These are phyloP conservation scores for Egretta garzetta DNA, from an alignment of 2,113 vertebrate species.

Conservation along the genomic window DNA sequence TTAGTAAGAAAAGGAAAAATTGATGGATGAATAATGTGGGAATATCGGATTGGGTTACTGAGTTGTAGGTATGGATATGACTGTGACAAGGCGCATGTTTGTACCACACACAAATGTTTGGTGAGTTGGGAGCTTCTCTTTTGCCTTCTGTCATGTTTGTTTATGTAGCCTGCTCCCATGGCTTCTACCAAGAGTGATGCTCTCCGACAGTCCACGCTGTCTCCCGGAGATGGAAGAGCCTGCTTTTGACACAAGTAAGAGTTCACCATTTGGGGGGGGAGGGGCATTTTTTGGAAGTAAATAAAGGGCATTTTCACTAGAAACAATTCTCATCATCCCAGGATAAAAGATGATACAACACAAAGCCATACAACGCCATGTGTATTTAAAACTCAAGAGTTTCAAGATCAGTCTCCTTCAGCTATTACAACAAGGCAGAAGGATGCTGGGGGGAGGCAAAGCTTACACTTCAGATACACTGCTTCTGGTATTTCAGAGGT, in stretches of 20 bases:
- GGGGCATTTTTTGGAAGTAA: neutral
- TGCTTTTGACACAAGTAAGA: neutral
- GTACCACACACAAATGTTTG: neutral
- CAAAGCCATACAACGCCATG: neutral
- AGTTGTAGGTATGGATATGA: neutral
- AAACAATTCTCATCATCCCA: neutral
- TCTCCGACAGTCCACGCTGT: neutral
- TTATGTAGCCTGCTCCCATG: neutral
- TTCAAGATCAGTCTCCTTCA: neutral
- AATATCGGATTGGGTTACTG: neutral
- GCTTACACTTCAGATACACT: neutral
- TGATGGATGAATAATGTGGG: neutral
- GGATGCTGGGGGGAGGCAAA: neutral
- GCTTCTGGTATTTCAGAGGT: neutral
- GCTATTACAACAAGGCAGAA: neutral
- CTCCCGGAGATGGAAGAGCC: neutral
- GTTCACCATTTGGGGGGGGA: neutral
- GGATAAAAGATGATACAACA: neutral
- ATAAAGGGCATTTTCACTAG: neutral
- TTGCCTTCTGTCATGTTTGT: neutral
- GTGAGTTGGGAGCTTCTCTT: neutral
- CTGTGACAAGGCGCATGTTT: neutral
- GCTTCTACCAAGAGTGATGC: neutral
- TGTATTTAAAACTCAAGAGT: neutral
- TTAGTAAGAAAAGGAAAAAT: neutral